Conservation (phyloP, 2,797 vertebrate genomes). For the Rhyacichthys aspro region DNA sequence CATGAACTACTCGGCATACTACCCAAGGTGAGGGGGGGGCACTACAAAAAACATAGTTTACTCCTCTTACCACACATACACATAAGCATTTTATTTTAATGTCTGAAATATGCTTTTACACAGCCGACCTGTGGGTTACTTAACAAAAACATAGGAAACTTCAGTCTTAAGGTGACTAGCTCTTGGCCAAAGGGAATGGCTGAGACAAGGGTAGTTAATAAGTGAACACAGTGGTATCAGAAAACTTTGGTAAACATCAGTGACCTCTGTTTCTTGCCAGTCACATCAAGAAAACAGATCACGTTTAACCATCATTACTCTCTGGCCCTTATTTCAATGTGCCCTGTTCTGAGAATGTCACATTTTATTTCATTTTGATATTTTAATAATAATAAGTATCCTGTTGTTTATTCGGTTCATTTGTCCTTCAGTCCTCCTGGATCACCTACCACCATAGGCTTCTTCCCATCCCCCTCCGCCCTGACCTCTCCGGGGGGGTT, state of each 20-base stretch:
- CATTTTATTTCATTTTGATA: neutral
- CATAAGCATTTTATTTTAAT: no score
- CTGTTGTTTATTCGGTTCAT: conserved; percentile 5
- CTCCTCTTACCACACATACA: no score
- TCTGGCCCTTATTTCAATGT: neutral
- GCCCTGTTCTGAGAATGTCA: conserved; percentile 15
- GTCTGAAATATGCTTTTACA: no score
- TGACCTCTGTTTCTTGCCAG: conserved; percentile 49
- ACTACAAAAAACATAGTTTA: neutral
- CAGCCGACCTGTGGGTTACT: neutral
- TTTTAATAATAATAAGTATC: no score
- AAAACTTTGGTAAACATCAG: conserved; percentile 56
- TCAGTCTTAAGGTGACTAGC: conserved; percentile 15
- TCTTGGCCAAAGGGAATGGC: conserved; percentile 54
- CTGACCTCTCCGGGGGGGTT: conserved; percentile 77
- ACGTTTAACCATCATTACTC: conserved; percentile 21
- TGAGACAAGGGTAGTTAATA: conserved; percentile 74
- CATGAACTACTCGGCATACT: conserved; percentile 97
- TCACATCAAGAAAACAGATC: conserved; percentile 21
- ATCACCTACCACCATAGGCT: conserved; percentile 90
- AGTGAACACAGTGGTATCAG: conserved; percentile 72
- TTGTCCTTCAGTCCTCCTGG: conserved; percentile 88
- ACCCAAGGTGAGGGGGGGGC: conserved; percentile 86
- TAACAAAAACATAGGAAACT: no score
- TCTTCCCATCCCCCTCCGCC: conserved; percentile 86